Conservation (phyloP, 2,113 vertebrate species). For the Canis aureus region DNA sequence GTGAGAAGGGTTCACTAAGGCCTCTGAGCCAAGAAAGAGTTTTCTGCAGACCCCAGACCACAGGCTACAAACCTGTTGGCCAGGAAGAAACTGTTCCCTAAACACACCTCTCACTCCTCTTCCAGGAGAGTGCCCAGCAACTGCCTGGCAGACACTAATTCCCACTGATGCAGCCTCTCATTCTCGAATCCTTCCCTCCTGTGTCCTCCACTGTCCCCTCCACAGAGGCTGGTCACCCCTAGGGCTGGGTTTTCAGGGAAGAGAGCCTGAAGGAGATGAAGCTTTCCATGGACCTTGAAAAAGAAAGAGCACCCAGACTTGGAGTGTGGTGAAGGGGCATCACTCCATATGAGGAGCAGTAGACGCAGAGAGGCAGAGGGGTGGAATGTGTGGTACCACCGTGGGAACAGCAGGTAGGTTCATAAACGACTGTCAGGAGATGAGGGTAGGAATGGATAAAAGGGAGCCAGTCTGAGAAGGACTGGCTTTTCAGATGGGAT, state of each 20-base stretch:
- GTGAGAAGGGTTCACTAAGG: background rate
- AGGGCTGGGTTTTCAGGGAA: background rate
- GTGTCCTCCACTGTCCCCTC: background rate
- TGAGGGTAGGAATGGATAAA: too few relatives aligned
- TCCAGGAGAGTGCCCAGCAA: background rate
- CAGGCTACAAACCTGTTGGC: background rate
- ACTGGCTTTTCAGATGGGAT: background rate
- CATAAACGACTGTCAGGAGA: background rate
- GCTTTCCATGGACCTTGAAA: background rate
- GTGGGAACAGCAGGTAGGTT: background rate
- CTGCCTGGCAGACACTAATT: background rate
- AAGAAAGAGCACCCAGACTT: background rate
- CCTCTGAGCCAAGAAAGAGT: background rate
- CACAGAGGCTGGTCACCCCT: rapidly evolving
- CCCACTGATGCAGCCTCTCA: background rate
- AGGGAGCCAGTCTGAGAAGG: background rate
- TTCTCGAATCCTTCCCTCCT: background rate
- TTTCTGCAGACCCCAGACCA: background rate
- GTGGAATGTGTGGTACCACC: rapidly evolving
- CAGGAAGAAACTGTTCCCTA: background rate
- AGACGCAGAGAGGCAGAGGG: rapidly evolving
- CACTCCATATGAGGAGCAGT: rapidly evolving
- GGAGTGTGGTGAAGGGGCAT: rapidly evolving
- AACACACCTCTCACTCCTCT: background rate
- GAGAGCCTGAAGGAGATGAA: background rate